Evolutionary conservation across 2,888 invertebrate genomes (phyloP).

Genomic region (Siphlonurus alternatus): DNA sequence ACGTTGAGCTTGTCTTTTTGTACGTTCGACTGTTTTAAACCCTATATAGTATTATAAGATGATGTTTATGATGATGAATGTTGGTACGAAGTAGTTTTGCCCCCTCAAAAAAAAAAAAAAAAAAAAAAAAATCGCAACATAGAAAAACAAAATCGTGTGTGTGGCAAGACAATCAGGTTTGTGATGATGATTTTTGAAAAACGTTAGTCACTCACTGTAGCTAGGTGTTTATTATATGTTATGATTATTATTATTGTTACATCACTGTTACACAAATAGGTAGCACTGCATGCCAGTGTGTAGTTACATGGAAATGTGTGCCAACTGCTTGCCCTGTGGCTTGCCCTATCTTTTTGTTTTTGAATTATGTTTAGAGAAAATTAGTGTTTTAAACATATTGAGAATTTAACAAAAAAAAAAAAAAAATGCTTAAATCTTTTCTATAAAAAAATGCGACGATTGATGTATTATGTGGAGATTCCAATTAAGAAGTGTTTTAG

Average conservation of each 20-base stretch:
- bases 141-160: no score
- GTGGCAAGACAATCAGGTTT: conserved; percentile 14
- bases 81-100: not conserved
- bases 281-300: conserved; percentile 15
- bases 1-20: conserved; percentile 2
- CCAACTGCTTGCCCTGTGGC: conserved; percentile 15
- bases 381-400: no score
- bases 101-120: not conserved
- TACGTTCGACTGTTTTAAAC: not conserved
- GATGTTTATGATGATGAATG: not conserved
- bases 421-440: no score
- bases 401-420: no score
- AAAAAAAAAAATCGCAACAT: no score
- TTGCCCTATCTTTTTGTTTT: conserved; percentile 11
- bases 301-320: conserved; percentile 12
- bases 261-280: not conserved
- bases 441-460: no score
- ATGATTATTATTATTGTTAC: not conserved
- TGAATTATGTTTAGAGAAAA: not conserved
- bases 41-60: not conserved
- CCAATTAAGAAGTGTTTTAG: no score
- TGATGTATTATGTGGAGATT: no score
- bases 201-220: conserved; percentile 5
- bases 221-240: not conserved
- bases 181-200: conserved; percentile 14